Evolutionary conservation across 2,888 invertebrate species (phyloP).

Genomic region (Hypomecis atomaria): DNA sequence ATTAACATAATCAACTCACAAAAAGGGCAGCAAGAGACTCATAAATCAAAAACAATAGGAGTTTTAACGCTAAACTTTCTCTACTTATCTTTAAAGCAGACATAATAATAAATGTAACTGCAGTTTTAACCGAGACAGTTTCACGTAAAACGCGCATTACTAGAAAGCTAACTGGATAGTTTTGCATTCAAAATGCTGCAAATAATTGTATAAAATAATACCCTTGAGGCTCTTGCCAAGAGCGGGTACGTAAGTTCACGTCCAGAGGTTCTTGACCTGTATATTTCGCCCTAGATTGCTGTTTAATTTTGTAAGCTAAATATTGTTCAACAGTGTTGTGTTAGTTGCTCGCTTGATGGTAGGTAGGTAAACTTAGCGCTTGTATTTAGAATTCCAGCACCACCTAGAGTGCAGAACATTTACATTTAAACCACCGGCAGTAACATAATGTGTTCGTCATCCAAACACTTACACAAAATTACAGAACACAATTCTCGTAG

Average conservation of each 20-base stretch:
- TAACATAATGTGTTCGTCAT: too few relatives aligned
- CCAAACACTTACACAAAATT: too few relatives aligned
- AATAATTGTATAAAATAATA: conserved; percentile 63
- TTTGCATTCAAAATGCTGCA: conserved; percentile 59
- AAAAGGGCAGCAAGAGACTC: conserved; percentile 5
- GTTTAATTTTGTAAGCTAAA: background rate
- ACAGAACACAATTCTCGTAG: too few relatives aligned
- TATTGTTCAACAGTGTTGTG: too few relatives aligned
- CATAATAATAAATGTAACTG: conserved; percentile 23
- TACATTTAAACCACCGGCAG: too few relatives aligned
- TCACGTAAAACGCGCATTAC: conserved; percentile 28
- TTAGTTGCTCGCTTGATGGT: too few relatives aligned
- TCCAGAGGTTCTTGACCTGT: conserved; percentile 48
- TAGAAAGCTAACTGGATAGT: conserved; percentile 31
- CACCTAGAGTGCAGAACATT: too few relatives aligned
- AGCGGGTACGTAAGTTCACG: conserved; percentile 5
- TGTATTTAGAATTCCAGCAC: too few relatives aligned
- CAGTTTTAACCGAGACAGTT: conserved; percentile 15
- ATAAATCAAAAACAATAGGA: conserved; percentile 11
- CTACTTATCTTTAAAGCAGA: conserved; percentile 16
- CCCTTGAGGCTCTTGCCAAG: conserved; percentile 45
- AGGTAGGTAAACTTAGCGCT: too few relatives aligned
- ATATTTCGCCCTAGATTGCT: background rate
- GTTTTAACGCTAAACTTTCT: conserved; percentile 18
- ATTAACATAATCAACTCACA: background rate